These are phyloP conservation scores for Cherax destructor DNA, from an alignment of 1,140 invertebrate species.

Conservation along the genomic window DNA sequence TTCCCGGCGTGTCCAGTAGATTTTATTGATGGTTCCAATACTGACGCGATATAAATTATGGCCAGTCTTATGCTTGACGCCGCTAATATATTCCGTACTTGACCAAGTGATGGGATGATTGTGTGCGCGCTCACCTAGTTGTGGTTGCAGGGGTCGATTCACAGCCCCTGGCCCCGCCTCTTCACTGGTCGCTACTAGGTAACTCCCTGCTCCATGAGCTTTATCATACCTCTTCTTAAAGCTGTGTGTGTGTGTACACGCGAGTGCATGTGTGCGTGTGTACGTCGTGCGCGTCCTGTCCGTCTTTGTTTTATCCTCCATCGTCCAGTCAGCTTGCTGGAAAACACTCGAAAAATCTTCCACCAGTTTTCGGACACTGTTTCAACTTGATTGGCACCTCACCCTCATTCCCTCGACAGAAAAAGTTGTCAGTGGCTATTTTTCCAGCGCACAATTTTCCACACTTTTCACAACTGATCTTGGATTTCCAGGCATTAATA, in stretches of 20 bases:
- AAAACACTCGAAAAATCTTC: conserved; percentile 45
- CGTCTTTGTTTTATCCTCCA: conserved; percentile 1
- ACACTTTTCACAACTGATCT: conserved; percentile 52
- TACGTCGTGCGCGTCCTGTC: background rate
- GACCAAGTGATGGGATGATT: background rate
- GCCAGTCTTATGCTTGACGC: background rate
- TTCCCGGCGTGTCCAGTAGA: background rate
- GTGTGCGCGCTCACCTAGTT: background rate
- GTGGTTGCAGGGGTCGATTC: no score
- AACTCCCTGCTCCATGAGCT: no score
- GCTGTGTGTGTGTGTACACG: background rate
- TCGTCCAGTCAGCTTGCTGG: conserved; percentile 11
- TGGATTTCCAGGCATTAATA: conserved; percentile 48
- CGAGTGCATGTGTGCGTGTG: conserved; percentile 11
- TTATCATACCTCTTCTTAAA: no score
- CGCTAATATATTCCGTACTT: background rate
- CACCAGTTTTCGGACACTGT: conserved; percentile 46
- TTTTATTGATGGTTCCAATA: background rate
- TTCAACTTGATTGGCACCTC: conserved; percentile 65
- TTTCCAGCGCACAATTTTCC: conserved; percentile 62
- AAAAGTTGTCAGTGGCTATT: conserved; percentile 62
- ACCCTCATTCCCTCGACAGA: conserved; percentile 55
- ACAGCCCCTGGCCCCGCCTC: no score
- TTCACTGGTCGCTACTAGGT: no score
- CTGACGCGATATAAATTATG: background rate